Evolutionary conservation across 2,113 vertebrate genomes (phyloP).

Genomic region (Glaucidium brasilianum): DNA sequence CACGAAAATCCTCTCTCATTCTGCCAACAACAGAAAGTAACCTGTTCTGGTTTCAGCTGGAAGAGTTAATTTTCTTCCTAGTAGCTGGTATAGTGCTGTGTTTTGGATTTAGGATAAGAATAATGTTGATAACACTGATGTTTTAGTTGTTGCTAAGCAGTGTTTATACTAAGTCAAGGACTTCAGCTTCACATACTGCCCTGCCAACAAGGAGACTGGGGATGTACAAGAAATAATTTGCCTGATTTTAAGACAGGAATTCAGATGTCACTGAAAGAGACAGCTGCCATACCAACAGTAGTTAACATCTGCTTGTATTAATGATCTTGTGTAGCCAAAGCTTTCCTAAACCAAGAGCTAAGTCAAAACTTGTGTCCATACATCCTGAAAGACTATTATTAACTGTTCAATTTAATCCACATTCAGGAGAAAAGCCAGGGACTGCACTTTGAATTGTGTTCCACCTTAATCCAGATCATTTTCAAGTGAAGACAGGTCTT

Average conservation of each 20-base stretch:
- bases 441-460: background rate
- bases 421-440: background rate
- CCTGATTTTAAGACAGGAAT: background rate
- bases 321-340: background rate
- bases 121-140: no score
- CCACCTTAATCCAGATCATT: background rate
- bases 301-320: background rate
- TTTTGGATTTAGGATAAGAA: no score
- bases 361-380: background rate
- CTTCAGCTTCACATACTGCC: no score
- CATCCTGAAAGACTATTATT: background rate
- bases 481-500: background rate
- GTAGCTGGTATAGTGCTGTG: no score
- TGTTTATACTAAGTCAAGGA: no score
- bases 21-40: background rate
- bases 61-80: no score
- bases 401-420: background rate
- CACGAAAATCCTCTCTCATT: background rate
- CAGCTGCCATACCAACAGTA: background rate
- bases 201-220: no score
- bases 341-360: background rate
- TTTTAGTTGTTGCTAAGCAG: no score
- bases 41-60: no score
- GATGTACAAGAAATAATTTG: background rate
- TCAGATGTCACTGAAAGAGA: background rate